A percentile compares a stretch with the other conserved stretches of the same genome.
phyloP scores from a whole-genome alignment of 2,888 invertebrate genomes.

The Euproctis similis region DNA sequence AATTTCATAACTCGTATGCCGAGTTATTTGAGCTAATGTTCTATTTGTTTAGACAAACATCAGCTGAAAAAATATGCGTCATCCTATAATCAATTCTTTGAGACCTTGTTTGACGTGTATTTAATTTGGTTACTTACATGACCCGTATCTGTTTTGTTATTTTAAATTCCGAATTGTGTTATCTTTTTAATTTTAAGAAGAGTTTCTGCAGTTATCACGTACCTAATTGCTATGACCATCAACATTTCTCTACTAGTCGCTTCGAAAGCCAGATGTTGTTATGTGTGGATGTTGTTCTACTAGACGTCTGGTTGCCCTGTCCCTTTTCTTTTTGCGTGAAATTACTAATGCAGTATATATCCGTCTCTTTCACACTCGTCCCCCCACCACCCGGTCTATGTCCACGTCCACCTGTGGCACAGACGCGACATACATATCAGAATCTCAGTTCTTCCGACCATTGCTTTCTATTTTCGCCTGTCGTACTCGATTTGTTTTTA shows the following conservation, averaged over 20 bases:
- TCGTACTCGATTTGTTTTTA: constrained; percentile 48
- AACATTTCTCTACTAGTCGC: constrained; percentile 54
- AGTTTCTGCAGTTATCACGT: constrained; percentile 39
- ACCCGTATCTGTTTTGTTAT: constrained; percentile 9
- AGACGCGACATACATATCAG: constrained; percentile 65
- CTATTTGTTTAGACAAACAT: constrained; percentile 24
- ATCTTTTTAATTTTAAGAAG: too few species aligned
- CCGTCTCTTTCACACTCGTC: constrained; percentile 42
- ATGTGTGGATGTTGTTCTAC: constrained; percentile 50
- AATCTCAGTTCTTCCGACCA: constrained; percentile 52
- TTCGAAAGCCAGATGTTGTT: constrained; percentile 56
- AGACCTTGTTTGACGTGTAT: constrained; percentile 26
- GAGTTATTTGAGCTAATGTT: constrained; percentile 19
- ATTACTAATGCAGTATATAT: constrained; percentile 40
- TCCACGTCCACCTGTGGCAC: constrained; percentile 57
- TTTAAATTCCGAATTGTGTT: not conserved
- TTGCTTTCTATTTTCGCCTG: constrained; percentile 73
- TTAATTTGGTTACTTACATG: constrained; percentile 20
- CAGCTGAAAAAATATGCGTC: constrained; percentile 46
- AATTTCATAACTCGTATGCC: constrained; percentile 16
- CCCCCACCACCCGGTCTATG: constrained; percentile 38
- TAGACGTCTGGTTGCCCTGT: constrained; percentile 38
- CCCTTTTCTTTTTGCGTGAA: constrained; percentile 53
- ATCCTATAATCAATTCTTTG: constrained; percentile 36
- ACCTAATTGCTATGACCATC: constrained; percentile 45